A percentile compares a stretch with the other conserved stretches of the same genome.
phyloP scores from a whole-genome alignment of 2,888 invertebrate species.

The Apodemia hepburni region DNA sequence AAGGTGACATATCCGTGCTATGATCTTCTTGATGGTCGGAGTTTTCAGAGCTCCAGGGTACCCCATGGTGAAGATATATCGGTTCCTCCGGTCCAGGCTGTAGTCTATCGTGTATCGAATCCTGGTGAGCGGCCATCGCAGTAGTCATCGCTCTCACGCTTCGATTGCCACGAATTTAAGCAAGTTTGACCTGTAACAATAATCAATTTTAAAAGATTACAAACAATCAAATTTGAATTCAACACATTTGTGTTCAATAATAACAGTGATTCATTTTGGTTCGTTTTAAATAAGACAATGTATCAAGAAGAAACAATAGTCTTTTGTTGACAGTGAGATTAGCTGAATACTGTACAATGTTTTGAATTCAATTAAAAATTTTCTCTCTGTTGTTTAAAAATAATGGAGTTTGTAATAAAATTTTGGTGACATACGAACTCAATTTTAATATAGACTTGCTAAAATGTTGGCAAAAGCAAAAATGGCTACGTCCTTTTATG shows the following conservation, averaged over 20 bases:
- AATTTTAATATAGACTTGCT: neutral
- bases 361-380: constrained; percentile 65
- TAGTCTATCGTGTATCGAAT: constrained; percentile 75
- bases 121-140: constrained; percentile 79
- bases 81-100: constrained; percentile 69
- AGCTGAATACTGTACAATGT: constrained; percentile 76
- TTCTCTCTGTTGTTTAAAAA: constrained; percentile 71
- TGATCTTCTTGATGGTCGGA: constrained; percentile 63
- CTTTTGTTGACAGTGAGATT: constrained; percentile 75
- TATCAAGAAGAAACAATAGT: constrained; percentile 70
- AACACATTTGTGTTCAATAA: constrained; percentile 72
- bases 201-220: constrained; percentile 41
- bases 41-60: constrained; percentile 73
- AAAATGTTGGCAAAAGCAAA: too few relatives aligned
- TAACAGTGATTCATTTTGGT: constrained; percentile 75
- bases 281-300: constrained; percentile 72
- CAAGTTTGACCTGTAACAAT: constrained; percentile 60
- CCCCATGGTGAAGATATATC: constrained; percentile 71
- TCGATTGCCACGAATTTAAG: constrained; percentile 56
- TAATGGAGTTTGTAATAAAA: constrained; percentile 31
- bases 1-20: constrained; percentile 62
- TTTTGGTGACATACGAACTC: neutral
- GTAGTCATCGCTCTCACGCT: constrained; percentile 78
- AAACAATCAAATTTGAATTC: constrained; percentile 71
- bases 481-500: too few relatives aligned